Evolutionary conservation across 1,140 invertebrate species (phyloP).

Genomic region (Aleiodes sp.): DNA sequence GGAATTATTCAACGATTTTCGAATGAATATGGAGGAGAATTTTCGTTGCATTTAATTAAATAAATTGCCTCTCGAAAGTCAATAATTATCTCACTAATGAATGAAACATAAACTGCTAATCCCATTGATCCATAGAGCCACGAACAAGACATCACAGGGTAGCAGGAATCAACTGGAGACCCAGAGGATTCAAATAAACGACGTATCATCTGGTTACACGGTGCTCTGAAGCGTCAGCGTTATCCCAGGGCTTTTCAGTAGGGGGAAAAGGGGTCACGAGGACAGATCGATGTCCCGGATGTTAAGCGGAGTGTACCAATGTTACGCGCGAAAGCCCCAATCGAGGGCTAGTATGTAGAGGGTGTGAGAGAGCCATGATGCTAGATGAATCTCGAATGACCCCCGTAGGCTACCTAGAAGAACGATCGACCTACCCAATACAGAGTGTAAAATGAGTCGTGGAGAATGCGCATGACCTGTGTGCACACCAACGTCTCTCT

Average conservation of each 20-base stretch:
- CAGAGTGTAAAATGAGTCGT: slow-evolving; percentile 1
- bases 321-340: slow-evolving; percentile 24
- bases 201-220: neutral
- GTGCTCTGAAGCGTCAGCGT: neutral
- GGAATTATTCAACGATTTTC: too few relatives aligned
- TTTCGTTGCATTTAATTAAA: too few relatives aligned
- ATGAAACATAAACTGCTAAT: neutral
- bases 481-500: neutral
- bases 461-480: neutral
- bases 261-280: slow-evolving; percentile 18
- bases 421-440: slow-evolving; percentile 20
- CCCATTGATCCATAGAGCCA: neutral
- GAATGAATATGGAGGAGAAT: too few relatives aligned
- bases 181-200: neutral
- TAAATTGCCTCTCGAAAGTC: too few relatives aligned
- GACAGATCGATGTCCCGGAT: slow-evolving; percentile 39
- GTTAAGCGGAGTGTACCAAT: slow-evolving; percentile 31
- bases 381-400: slow-evolving; percentile 28
- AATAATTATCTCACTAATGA: too few relatives aligned
- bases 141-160: neutral
- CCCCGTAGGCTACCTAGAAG: slow-evolving; percentile 5
- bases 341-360: neutral
- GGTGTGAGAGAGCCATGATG: neutral
- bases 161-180: neutral
- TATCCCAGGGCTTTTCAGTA: neutral